Evolutionary conservation across 2,113 vertebrate genomes (phyloP).

Genomic region (Oenanthe melanoleuca): DNA sequence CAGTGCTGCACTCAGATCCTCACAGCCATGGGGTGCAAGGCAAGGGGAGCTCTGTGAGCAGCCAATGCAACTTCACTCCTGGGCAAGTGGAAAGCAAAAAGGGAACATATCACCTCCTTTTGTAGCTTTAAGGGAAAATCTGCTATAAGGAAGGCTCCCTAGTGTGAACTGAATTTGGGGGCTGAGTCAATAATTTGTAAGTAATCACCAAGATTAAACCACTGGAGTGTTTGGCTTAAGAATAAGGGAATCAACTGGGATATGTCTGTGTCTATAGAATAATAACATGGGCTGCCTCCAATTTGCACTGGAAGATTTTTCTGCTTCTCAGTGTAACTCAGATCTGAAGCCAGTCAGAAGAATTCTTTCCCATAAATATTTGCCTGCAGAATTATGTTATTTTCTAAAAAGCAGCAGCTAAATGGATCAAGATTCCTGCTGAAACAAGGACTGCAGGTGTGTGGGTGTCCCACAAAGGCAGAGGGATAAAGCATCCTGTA

Average conservation of each 20-base stretch:
- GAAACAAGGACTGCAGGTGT: rapidly evolving
- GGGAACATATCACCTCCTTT: background rate
- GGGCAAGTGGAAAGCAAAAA: background rate
- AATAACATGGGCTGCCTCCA: background rate
- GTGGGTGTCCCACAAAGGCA: background rate
- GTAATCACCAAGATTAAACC: background rate
- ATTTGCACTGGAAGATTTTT: background rate
- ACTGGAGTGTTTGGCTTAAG: background rate
- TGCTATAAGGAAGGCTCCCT: background rate
- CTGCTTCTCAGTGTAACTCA: background rate
- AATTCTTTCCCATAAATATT: background rate
- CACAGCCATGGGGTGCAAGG: background rate
- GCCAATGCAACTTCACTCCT: background rate
- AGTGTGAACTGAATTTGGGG: background rate
- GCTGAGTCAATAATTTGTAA: background rate
- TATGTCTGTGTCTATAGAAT: background rate
- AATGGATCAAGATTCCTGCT: background rate
- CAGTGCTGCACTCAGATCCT: background rate
- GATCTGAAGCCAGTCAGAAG: background rate
- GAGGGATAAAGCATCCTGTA: background rate
- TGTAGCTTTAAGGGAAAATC: background rate
- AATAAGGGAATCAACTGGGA: background rate
- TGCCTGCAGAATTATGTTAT: background rate
- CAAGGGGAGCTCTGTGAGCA: background rate
- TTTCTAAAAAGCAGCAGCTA: background rate